Evolutionary conservation across 2,113 vertebrate genomes (phyloP), one percentile per base, ranked within the genome.

Genomic region (Okapia johnstoni): DNA sequence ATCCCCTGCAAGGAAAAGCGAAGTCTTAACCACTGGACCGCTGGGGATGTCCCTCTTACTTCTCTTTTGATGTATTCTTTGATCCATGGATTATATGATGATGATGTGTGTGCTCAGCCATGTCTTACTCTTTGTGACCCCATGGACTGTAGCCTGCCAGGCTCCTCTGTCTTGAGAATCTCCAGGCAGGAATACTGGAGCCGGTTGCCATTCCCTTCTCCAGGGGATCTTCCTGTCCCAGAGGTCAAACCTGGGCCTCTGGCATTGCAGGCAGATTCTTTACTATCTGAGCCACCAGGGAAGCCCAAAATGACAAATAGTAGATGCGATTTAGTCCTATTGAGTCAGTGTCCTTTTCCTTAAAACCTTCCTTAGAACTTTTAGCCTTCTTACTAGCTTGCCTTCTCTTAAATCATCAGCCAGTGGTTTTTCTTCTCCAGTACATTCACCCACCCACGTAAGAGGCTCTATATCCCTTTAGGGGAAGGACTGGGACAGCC

Each of bases 71-170:
- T 43, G 10, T 43, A 26, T 26, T 76, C 70, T 76, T 76, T 76
- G 36, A 14, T 26, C 70, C 70, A 14, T 43, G 36, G 70, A 5
- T 76, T 76, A 43, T 76, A 26, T 43, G 36, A 26, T 76, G 70
- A 76, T 43, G 11, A 76, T 76, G 12, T 14, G 23, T 36, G 21
- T 43, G 70, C 23, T 26, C 70, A 76, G 70, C 25, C 12, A 7
- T 7, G 23, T 76, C 70, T 43, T 21, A 43, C 36, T 76, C 36
- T 73, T 6, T 43, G 70, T 7, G 23, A 43, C 36, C 70, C 23
- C 70, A 26, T 25, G 12, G 36, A 12, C 70, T 76, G 6, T 76
- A 76, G 70, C 36, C 23, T 0, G 0, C 70, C 23, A 7, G 70
- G 23, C 40, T 76, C 23, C 23, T 76, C 23, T 26, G 12, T 76